phyloP scores from a whole-genome alignment of 2,113 vertebrate species.

The Tiliqua scincoides region DNA sequence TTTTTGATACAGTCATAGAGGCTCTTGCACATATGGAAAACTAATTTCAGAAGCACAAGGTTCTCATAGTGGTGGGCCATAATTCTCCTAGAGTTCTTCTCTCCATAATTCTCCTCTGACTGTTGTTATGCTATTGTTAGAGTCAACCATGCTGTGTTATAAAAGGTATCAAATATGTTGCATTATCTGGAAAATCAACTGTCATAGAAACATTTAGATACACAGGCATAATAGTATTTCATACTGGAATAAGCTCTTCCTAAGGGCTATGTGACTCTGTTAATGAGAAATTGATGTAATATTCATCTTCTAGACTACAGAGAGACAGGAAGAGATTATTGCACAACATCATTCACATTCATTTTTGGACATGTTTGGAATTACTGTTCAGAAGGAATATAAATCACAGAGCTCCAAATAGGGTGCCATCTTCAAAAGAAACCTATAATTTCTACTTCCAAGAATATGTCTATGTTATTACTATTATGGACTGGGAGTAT shows the following conservation, averaged over 20 bases:
- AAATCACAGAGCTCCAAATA: background rate
- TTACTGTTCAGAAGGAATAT: background rate
- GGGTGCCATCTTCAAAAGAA: background rate
- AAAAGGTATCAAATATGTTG: background rate
- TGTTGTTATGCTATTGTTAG: background rate
- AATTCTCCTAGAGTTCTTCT: background rate
- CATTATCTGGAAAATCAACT: background rate
- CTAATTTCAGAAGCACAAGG: too few species aligned
- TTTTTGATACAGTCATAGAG: too few species aligned
- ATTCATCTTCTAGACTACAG: background rate
- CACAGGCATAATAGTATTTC: background rate
- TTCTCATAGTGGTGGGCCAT: too few species aligned
- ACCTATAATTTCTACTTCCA: background rate
- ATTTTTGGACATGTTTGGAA: background rate
- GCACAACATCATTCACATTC: background rate
- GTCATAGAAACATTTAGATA: background rate
- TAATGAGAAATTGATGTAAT: background rate
- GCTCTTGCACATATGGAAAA: too few species aligned
- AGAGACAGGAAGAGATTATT: slow-evolving; percentile 6
- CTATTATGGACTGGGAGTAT: accelerated
- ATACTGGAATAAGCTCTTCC: background rate
- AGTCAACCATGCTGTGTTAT: background rate
- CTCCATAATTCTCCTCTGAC: background rate
- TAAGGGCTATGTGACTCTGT: slow-evolving; percentile 4
- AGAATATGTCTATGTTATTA: background rate